These are phyloP conservation scores for Apostichopus parvimensis DNA, from an alignment of 35 echinoderm and acorn worm species.

Conservation along the genomic window DNA sequence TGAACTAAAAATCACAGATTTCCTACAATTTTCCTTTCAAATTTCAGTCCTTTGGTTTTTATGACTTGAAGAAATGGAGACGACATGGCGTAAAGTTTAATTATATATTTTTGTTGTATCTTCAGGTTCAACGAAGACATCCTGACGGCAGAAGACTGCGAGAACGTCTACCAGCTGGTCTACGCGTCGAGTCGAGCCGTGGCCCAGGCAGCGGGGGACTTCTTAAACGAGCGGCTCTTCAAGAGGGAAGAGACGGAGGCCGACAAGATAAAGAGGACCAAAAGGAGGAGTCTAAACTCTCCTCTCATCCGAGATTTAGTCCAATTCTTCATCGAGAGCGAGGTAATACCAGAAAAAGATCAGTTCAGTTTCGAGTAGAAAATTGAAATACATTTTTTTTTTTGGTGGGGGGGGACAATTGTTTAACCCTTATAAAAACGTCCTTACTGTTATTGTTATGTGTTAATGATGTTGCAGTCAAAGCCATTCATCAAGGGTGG, in stretches of 20 bases:
- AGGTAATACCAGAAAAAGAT: constrained; percentile 61
- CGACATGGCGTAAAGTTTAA: no score
- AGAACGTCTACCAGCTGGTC: constrained; percentile 99
- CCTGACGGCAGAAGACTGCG: constrained; percentile 90
- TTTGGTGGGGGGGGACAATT: no score
- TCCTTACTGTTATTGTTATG: no score
- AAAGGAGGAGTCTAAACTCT: constrained; percentile 86
- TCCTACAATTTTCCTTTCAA: no score
- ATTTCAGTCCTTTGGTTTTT: no score
- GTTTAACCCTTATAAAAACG: no score
- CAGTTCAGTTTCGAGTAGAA: no score
- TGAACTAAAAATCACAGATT: no score
- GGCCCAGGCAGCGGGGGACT: constrained; percentile 95
- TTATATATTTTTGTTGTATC: background rate
- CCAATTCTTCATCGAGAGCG: constrained; percentile 99
- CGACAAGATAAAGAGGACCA: constrained; percentile 78
- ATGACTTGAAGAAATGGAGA: no score
- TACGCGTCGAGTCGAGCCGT: constrained; percentile 90
- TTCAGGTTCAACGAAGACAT: constrained; percentile 95
- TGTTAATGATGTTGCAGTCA: no score
- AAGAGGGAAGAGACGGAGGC: constrained; percentile 91
- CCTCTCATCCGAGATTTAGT: constrained; percentile 97
- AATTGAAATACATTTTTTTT: no score
- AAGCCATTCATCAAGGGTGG: no score
- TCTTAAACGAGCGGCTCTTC: constrained; percentile 96